Base-by-base conservation (phyloP, 2,888 invertebrate genomes). In the Candidula unifasciata region DNA sequence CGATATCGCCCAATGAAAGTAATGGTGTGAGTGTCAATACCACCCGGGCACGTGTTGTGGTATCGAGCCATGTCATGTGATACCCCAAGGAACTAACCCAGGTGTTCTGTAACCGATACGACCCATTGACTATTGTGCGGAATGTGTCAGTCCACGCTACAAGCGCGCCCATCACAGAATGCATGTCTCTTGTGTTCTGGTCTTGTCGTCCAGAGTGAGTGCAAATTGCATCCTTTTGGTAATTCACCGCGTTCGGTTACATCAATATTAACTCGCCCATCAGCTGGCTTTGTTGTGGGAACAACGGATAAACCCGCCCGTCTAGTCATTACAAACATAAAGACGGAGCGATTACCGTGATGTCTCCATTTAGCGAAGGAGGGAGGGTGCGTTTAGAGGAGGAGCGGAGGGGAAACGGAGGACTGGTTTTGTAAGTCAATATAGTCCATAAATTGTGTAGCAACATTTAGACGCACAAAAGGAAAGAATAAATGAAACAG, bases 101-200 rank as follows among this genome's bases (percentile, higher is more conserved):
- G 74, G 54, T 74, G 74, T 33, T 74, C 74, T 54, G 54, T 44
- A 74, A 74, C 74, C 74, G 74, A 74, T 74, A 30, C 74, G 30
- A 57, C 21, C n/a, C 74, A 74, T 57, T 74, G 74, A 54, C 30
- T 54, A 74, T 54, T 54, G 74, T 74, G 2, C 0, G 18, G 24
- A 54, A 16, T 21, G 16, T 30, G 54, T 74, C 54, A 18, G 54
- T 30, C 44, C 8, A 54, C 74, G 33, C 74, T 74, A 18, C 18
- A 54, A 74, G 54, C 73, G 24, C 44, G 27, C 71, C 6, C 71
- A 6, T 27, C 27, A 21, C 54, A 54, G 54, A 74, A 74, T 74
- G 54, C 6, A 6, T 33, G 54, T 54, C 74, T 54, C 3, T 35
- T 30, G 54, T 54, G 54, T 18, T 74, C 74, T 30, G 52, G 27